phyloP scores from a whole-genome alignment of 2,888 invertebrate species.

The Volucella zonaria region DNA sequence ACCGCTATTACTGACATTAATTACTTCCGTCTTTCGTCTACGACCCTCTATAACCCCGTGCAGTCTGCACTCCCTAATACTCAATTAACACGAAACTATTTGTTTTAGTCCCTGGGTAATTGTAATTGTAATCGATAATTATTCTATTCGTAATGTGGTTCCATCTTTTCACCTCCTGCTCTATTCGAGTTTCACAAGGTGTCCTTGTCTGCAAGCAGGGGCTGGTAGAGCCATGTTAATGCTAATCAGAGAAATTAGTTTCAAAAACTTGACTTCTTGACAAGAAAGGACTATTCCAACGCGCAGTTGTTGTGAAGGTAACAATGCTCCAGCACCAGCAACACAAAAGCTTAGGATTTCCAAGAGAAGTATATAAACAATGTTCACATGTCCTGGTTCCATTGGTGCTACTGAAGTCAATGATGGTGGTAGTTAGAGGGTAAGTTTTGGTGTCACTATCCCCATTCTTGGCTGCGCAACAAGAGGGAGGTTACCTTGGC shows the following conservation, averaged over 20 bases:
- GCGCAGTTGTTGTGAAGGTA: too few relatives aligned
- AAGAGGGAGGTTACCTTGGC: constrained; percentile 57
- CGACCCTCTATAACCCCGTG: not conserved
- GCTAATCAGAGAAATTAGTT: constrained; percentile 53
- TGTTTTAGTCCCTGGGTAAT: constrained; percentile 51
- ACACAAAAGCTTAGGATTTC: constrained; percentile 35
- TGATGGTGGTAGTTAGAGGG: constrained; percentile 9
- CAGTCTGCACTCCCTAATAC: constrained; percentile 46
- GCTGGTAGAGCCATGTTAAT: not conserved
- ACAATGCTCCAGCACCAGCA: not conserved
- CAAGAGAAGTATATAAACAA: constrained; percentile 57
- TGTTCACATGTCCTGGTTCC: constrained; percentile 60
- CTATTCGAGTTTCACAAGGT: not conserved
- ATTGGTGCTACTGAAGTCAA: not conserved
- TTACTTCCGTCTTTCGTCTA: constrained; percentile 32
- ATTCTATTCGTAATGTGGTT: constrained; percentile 41
- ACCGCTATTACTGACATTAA: constrained; percentile 50
- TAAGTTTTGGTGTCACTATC: constrained; percentile 34
- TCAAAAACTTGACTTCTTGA: not conserved
- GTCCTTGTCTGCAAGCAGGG: not conserved
- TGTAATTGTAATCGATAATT: constrained; percentile 65
- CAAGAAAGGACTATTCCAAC: not conserved
- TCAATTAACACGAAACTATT: constrained; percentile 68
- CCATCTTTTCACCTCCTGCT: not conserved
- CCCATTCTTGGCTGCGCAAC: constrained; percentile 9